phyloP scores from a whole-genome alignment of 1,140 invertebrate species.

The Tyrophagus putrescentiae region DNA sequence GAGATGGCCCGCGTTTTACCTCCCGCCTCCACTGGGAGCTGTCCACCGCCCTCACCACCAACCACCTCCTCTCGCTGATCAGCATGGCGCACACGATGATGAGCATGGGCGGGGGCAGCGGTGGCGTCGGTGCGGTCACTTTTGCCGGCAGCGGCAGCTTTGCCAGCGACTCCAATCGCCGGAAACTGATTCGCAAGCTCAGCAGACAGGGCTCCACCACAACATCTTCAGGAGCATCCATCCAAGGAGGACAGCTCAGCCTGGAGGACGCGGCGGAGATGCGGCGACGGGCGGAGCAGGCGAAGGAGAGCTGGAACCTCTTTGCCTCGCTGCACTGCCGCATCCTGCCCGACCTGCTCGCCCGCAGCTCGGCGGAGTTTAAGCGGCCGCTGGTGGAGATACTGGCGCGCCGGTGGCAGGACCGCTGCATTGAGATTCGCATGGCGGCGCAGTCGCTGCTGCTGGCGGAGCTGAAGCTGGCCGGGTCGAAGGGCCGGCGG shows the following conservation, averaged over 20 bases:
- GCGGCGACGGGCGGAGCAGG: slow-evolving; percentile 68
- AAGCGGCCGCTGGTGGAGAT: slow-evolving; percentile 89
- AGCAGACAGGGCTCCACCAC: slow-evolving; percentile 27
- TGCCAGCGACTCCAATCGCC: slow-evolving; percentile 32
- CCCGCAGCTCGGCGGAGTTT: slow-evolving; percentile 63
- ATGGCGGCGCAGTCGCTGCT: slow-evolving; percentile 91
- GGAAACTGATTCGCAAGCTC: slow-evolving; percentile 24
- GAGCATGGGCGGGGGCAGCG: slow-evolving; percentile 72
- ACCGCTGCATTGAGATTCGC: slow-evolving; percentile 87
- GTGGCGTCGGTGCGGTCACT: slow-evolving; percentile 43
- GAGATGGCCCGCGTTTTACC: slow-evolving; percentile 62
- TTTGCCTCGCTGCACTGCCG: slow-evolving; percentile 91
- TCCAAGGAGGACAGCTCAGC: slow-evolving; percentile 45
- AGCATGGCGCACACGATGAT: slow-evolving; percentile 90
- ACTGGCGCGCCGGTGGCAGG: slow-evolving; percentile 92
- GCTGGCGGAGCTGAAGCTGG: slow-evolving; percentile 72
- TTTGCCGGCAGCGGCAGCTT: slow-evolving; percentile 52
- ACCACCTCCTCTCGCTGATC: slow-evolving; percentile 84
- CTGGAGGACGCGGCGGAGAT: slow-evolving; percentile 59
- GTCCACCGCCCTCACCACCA: slow-evolving; percentile 81
- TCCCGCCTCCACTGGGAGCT: slow-evolving; percentile 83
- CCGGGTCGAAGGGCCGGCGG: slow-evolving; percentile 82
- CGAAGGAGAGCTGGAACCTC: slow-evolving; percentile 91
- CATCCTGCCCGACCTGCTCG: slow-evolving; percentile 63
- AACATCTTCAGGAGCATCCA: neutral